Percentiles rank a stretch among this genome's conserved stretches.
phyloP scores from a whole-genome alignment of 1,140 invertebrate species.

The Anoplolepis gracilipes region DNA sequence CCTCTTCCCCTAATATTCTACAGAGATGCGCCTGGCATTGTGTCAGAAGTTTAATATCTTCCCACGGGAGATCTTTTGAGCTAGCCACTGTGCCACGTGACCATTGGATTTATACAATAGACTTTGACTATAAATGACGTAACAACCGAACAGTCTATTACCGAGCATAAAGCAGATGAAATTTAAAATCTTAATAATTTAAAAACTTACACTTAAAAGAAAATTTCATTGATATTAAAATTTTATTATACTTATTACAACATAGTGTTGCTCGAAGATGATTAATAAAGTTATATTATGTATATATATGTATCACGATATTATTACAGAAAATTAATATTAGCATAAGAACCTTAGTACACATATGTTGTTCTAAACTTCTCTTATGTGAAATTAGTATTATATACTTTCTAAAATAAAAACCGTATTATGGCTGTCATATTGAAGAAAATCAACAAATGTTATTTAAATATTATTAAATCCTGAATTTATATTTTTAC shows the following conservation, averaged over 20 bases:
- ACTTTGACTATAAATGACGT: slow-evolving; percentile 75
- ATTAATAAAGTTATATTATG: neutral
- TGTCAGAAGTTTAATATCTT: slow-evolving; percentile 82
- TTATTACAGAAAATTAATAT: slow-evolving; percentile 7
- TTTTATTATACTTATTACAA: slow-evolving; percentile 3
- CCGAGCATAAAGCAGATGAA: neutral
- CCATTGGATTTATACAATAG: slow-evolving; percentile 81
- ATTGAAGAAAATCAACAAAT: neutral
- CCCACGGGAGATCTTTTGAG: slow-evolving; percentile 75
- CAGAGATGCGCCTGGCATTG: slow-evolving; percentile 21
- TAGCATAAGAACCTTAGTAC: neutral
- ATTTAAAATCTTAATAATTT: neutral
- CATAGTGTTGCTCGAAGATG: neutral
- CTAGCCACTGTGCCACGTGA: slow-evolving; percentile 77
- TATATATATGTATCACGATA: neutral
- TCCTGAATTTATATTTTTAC: neutral
- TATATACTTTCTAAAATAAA: neutral
- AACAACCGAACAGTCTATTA: slow-evolving; percentile 43
- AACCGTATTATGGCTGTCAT: neutral
- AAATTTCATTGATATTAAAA: slow-evolving; percentile 17
- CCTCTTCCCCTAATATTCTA: neutral
- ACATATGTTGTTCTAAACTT: neutral
- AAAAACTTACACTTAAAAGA: slow-evolving; percentile 8
- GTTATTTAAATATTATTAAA: neutral
- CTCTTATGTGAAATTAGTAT: neutral